These are phyloP conservation scores for Poeciliopsis turrubarensis DNA, from an alignment of 2,113 vertebrate species.

Conservation along the genomic window DNA sequence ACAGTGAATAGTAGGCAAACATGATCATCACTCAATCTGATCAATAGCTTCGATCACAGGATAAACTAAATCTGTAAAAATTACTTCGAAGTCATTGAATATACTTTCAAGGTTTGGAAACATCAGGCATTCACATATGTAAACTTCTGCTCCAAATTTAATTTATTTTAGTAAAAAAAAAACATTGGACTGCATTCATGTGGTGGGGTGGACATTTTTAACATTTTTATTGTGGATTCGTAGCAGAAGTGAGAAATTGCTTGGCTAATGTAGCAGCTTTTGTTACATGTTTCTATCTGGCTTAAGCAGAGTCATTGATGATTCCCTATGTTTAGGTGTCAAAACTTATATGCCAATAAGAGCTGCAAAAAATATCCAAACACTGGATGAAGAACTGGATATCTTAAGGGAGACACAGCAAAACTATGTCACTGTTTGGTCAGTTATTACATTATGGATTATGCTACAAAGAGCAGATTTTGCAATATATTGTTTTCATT, in stretches of 20 bases:
- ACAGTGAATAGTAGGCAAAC: background rate
- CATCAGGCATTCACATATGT: background rate
- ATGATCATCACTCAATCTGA: background rate
- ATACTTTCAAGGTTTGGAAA: background rate
- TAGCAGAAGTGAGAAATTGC: background rate
- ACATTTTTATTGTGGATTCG: background rate
- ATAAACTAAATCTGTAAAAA: background rate
- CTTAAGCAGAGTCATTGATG: too few relatives aligned
- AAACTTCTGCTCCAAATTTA: background rate
- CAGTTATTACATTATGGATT: background rate
- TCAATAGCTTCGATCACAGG: background rate
- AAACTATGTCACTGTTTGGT: background rate
- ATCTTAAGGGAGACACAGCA: background rate
- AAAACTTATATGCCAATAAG: background rate
- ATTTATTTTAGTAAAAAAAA: too few relatives aligned
- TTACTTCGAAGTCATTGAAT: background rate
- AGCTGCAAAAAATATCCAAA: background rate
- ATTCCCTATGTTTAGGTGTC: too few relatives aligned
- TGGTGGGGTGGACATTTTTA: too few relatives aligned
- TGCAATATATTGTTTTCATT: background rate
- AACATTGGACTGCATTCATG: too few relatives aligned
- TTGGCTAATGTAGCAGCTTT: background rate
- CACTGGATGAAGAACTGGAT: background rate
- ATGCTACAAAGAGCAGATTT: background rate
- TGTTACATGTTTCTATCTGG: background rate